A percentile compares a stretch with the other conserved stretches of the same genome.
These are phyloP conservation scores for Gnatocerus cornutus DNA, from an alignment of 2,888 invertebrate genomes.

Conservation along the genomic window DNA sequence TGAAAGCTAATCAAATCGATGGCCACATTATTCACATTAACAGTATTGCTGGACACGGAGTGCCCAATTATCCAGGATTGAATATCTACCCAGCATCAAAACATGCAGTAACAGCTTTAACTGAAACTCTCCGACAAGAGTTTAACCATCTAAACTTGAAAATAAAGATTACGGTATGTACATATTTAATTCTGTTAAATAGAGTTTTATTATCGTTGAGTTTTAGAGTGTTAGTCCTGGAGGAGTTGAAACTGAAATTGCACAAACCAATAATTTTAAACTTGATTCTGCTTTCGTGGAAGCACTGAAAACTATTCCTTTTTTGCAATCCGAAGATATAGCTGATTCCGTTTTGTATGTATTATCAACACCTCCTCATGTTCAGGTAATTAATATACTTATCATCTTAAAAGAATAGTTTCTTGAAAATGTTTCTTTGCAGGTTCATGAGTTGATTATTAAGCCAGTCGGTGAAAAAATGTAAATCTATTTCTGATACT, in stretches of 20 bases:
- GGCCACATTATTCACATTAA: constrained; percentile 22
- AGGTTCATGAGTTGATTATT: constrained; percentile 12
- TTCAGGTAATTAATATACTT: neutral
- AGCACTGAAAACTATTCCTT: neutral
- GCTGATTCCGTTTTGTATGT: constrained; percentile 10
- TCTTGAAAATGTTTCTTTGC: too few relatives aligned
- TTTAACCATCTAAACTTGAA: constrained; percentile 56
- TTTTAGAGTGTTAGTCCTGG: constrained; percentile 31
- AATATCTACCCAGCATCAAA: constrained; percentile 71
- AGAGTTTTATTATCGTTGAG: neutral
- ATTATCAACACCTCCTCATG: constrained; percentile 20
- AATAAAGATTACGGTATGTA: constrained; percentile 22
- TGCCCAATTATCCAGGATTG: constrained; percentile 62
- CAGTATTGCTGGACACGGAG: constrained; percentile 59
- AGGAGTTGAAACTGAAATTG: neutral
- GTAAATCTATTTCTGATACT: neutral
- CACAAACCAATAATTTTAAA: constrained; percentile 1
- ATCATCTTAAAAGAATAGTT: neutral
- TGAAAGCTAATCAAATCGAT: constrained; percentile 18
- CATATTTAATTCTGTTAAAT: too few relatives aligned
- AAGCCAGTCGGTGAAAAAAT: constrained; percentile 3
- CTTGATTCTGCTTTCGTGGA: neutral
- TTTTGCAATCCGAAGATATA: constrained; percentile 17
- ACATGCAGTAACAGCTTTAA: constrained; percentile 70
- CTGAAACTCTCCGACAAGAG: constrained; percentile 71